These are phyloP conservation scores for Pachycephus smyrnensis DNA, from an alignment of 2,888 invertebrate genomes.

Conservation along the genomic window DNA sequence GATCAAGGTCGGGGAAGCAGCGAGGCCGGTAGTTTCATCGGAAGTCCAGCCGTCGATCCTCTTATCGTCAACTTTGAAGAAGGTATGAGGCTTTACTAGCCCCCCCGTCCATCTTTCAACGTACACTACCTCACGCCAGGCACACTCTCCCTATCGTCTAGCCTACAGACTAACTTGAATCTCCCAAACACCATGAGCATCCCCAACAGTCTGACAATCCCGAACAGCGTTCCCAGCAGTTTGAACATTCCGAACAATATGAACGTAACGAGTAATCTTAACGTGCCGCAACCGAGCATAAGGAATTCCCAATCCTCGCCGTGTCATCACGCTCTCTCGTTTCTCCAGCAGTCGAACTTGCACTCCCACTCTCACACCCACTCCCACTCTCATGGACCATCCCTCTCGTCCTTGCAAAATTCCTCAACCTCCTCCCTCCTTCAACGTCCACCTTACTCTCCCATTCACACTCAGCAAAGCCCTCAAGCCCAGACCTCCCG, in stretches of 20 bases:
- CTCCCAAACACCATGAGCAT: conserved; percentile 51
- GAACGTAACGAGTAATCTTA: conserved; percentile 49
- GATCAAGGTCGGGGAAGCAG: conserved; percentile 63
- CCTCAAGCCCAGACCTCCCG: conserved; percentile 50
- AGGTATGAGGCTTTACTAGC: conserved; percentile 83
- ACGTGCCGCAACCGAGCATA: conserved; percentile 47
- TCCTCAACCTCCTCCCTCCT: conserved; percentile 50
- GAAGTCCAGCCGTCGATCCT: conserved; percentile 73
- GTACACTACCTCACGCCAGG: conserved; percentile 66
- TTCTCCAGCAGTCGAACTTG: conserved; percentile 48
- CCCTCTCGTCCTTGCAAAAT: conserved; percentile 51
- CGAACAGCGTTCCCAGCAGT: conserved; percentile 48
- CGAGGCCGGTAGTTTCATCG: conserved; percentile 63
- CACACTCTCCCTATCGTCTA: conserved; percentile 59
- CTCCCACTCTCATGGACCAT: conserved; percentile 51
- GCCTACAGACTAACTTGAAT: conserved; percentile 60
- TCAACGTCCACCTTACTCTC: conserved; percentile 43
- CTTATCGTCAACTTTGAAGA: conserved; percentile 85
- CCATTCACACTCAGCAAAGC: conserved; percentile 34
- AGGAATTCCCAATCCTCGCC: conserved; percentile 57
- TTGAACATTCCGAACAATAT: conserved; percentile 51
- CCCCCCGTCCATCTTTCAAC: conserved; percentile 66
- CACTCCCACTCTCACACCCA: conserved; percentile 51
- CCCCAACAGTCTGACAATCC: conserved; percentile 54
- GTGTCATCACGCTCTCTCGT: conserved; percentile 48